Conservation (phyloP, 1,140 invertebrate genomes). For the Pseudomyrmex flavicornis region DNA sequence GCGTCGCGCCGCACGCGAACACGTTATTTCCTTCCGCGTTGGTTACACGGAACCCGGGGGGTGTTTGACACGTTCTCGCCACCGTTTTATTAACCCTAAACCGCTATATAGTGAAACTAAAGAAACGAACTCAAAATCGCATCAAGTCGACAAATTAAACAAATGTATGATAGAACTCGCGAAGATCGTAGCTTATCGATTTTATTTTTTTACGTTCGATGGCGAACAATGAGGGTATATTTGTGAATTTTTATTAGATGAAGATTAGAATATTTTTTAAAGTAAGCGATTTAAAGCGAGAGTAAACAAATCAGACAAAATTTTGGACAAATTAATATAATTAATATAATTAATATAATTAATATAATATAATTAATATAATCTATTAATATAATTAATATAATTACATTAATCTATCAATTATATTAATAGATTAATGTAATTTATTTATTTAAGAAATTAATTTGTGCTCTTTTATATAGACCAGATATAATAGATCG, state of each 20-base stretch:
- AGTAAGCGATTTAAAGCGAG: too few relatives aligned
- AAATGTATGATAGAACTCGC: neutral
- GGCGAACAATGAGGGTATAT: neutral
- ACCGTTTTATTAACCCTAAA: neutral
- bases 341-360: too few relatives aligned
- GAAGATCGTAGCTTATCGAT: neutral
- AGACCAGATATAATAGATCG: too few relatives aligned
- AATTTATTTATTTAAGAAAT: too few relatives aligned
- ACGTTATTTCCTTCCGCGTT: conserved; percentile 68
- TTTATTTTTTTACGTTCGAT: neutral
- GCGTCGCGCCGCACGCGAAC: neutral
- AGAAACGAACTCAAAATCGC: neutral
- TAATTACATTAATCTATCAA: too few relatives aligned
- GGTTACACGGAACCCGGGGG: neutral
- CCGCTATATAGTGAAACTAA: neutral
- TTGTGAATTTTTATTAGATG: too few relatives aligned
- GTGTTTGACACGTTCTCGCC: neutral
- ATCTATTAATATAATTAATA: too few relatives aligned
- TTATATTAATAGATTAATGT: too few relatives aligned
- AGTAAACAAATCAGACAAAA: neutral
- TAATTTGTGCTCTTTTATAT: too few relatives aligned
- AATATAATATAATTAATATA: too few relatives aligned
- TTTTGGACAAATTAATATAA: too few relatives aligned
- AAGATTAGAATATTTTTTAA: neutral
- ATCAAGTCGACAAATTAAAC: neutral